Percentiles rank a stretch among this genome's conserved stretches.
These are phyloP conservation scores for Gnatocerus cornutus DNA, from an alignment of 2,888 invertebrate genomes.

Conservation along the genomic window DNA sequence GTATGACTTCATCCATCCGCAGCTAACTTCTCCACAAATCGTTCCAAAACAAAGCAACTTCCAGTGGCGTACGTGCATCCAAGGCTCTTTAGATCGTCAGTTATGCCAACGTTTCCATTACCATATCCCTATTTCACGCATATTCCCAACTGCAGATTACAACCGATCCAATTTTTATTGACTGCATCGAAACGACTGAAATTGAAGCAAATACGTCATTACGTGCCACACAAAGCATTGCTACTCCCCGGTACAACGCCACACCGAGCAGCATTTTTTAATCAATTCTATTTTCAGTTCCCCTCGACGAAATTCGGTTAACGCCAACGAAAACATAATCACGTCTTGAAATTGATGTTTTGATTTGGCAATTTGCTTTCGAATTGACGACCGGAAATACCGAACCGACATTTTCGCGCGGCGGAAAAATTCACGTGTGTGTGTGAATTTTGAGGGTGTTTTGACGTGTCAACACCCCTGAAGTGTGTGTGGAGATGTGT, in stretches of 20 bases:
- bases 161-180: constrained; percentile 44
- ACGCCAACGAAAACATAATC: constrained; percentile 20
- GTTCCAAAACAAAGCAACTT: neutral
- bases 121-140: constrained; percentile 45
- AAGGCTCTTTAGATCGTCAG: constrained; percentile 14
- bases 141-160: constrained; percentile 37
- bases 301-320: constrained; percentile 22
- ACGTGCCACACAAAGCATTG: constrained; percentile 20
- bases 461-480: constrained; percentile 26
- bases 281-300: constrained; percentile 11
- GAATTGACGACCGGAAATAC: constrained; percentile 34
- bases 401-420: neutral
- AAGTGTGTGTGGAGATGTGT: constrained; percentile 40
- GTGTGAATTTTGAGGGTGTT: neutral
- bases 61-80: constrained; percentile 22
- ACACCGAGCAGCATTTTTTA: constrained; percentile 1
- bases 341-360: constrained; percentile 26
- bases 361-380: constrained; percentile 44
- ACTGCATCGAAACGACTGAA: constrained; percentile 44
- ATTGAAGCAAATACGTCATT: constrained; percentile 38
- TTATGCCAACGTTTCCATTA: constrained; percentile 34
- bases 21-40: too few species aligned
- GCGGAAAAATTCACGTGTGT: constrained; percentile 15
- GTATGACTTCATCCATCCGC: too few species aligned
- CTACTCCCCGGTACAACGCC: too few species aligned